Percentiles rank a stretch among this genome's conserved stretches.
Evolutionary conservation across 2,113 vertebrate genomes (phyloP).

Genomic region (Tretioscincus oriximinensis): DNA sequence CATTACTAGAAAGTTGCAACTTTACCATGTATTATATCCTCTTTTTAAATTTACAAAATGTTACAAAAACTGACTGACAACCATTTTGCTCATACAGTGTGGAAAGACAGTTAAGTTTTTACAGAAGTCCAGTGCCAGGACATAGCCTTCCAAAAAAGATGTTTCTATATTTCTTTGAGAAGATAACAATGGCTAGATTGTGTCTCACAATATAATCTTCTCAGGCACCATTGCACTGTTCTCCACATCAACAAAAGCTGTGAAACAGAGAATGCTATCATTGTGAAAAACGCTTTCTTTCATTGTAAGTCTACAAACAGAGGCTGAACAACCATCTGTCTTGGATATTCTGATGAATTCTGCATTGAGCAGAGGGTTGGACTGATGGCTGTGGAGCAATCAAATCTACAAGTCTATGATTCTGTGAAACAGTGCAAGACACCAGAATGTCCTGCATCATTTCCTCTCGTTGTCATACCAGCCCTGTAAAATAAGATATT

Average conservation of each 20-base stretch:
- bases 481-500: neutral
- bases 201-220: neutral
- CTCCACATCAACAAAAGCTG: neutral
- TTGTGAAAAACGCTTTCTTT: too few relatives aligned
- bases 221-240: neutral
- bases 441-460: neutral
- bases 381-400: too few relatives aligned
- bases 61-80: neutral
- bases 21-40: accelerated
- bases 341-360: too few relatives aligned
- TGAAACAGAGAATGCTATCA: neutral
- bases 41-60: neutral
- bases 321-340: too few relatives aligned
- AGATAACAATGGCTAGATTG: neutral
- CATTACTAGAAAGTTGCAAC: neutral
- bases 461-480: neutral
- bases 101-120: neutral
- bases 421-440: neutral
- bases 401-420: too few relatives aligned
- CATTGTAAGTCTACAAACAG: too few relatives aligned
- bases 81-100: neutral
- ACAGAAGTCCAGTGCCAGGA: neutral
- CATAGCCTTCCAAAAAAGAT: neutral
- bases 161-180: neutral
- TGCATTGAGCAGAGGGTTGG: too few relatives aligned